Percentiles rank a stretch among this genome's conserved stretches.
These are phyloP conservation scores for Caenorhabditis brenneri DNA, from an alignment of 1,140 invertebrate genomes.

Conservation along the genomic window DNA sequence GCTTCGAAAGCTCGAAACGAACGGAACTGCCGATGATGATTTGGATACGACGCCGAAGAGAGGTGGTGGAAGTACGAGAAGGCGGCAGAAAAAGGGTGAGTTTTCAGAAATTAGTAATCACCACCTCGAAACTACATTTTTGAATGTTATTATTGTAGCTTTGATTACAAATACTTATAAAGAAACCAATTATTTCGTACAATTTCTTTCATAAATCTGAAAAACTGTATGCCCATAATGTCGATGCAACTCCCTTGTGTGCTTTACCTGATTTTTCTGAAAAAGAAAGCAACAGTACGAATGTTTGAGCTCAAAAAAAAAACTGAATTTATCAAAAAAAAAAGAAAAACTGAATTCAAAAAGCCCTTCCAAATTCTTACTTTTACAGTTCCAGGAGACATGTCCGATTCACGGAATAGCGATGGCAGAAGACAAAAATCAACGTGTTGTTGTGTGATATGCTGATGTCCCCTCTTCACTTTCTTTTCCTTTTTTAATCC, in stretches of 20 bases:
- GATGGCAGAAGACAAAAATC: slow-evolving; percentile 21
- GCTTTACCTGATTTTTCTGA: too few species aligned
- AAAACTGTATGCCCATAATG: too few species aligned
- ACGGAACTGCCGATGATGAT: slow-evolving; percentile 56
- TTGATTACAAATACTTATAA: neutral
- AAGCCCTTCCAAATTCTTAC: neutral
- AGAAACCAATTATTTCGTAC: too few species aligned
- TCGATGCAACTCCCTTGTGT: too few species aligned
- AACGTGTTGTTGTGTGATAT: slow-evolving; percentile 50
- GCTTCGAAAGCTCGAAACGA: slow-evolving; percentile 61
- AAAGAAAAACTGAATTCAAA: neutral
- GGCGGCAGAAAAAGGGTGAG: slow-evolving; percentile 47
- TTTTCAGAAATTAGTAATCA: neutral
- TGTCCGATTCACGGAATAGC: slow-evolving; percentile 38
- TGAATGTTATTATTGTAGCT: neutral
- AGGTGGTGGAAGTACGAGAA: slow-evolving; percentile 52
- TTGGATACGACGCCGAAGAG: slow-evolving; percentile 56
- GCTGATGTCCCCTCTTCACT: neutral
- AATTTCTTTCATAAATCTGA: too few species aligned
- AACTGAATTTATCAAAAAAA: neutral
- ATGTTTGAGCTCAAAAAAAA: too few species aligned
- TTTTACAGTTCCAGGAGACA: slow-evolving; percentile 44
- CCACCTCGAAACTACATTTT: neutral
- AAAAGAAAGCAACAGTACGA: too few species aligned
- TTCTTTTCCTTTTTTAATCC: too few species aligned